Evolutionary conservation across 2,797 vertebrate species (phyloP), one percentile per base, ranked within the genome.

Genomic region (Geotrypetes seraphini): DNA sequence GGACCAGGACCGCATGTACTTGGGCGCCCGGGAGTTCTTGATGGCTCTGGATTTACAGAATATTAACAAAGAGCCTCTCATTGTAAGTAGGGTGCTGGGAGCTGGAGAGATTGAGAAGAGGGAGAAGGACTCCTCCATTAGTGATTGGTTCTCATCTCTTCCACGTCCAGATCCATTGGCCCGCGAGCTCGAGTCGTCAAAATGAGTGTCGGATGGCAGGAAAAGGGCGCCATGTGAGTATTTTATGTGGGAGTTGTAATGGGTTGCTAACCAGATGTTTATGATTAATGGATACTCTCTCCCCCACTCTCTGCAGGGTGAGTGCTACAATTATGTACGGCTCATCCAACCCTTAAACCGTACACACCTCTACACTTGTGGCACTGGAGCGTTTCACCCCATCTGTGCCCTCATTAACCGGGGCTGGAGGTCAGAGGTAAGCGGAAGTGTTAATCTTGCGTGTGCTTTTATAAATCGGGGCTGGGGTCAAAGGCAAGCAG

Each of bases 1-100:
- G 67, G 88, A 90, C 31, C 88, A 89, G 64, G 88, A 85, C n/a
- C 79, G 87, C 3, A 73, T 90, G 20, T 90, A 89, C 63, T 59
- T 90, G 51, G 88, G 88, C 22, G 83, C 81, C 57, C 71, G 85
- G 7, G 88, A 90, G 70, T 89, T 87, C 69, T 70, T 90, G 44
- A 80, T 90, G 53, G 83, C 88, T 12, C 63, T 90, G 47, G 86
- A 89, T 63, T 86, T 89, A 67, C 85, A 88, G 29, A 90, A 90
- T 10, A 78, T 90, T 71, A 89, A 89, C 73, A 86, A 85, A 47
- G 87, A 89, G 63, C 88, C 88, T 1, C 84, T 90, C 26, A 88
- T 89, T 37, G 88, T 90, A 78, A 38, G 87, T 51, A 6, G 19
- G 20, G 16, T 3, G 5, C 13, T 10, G 7, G 29, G 9, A n/a